Base-by-base conservation (phyloP, 2,797 vertebrate species). In the Anguilla megastoma region DNA sequence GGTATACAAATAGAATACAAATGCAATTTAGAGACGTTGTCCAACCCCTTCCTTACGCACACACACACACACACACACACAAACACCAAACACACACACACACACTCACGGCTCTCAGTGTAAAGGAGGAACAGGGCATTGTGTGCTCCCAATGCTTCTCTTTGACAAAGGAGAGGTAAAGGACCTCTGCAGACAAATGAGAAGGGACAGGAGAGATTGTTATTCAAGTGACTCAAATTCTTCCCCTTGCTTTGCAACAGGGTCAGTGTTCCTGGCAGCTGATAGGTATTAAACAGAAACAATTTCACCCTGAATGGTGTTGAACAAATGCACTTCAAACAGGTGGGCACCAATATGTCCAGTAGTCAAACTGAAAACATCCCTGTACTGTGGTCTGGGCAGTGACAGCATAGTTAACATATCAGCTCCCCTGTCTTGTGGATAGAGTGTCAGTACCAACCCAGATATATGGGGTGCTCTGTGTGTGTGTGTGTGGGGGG, bases 221-320 rank as follows among this genome's bases (percentile, higher is more conserved):
- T 80, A 48, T 80, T 80, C 76, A 80, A 80, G 76, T 80, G 76
- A 48, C 36, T 80, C 21, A 80, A 80, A 80, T 48, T 45, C 76
- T 36, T 14, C 76, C 18, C 76, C 14, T 24, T 3, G 10, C 36
- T 48, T 80, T 33, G 76, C 36, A 79, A 21, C 16, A 36, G 33
- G 14, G 76, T 45, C 36, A 4, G 33, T 21, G 76, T 80, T 80
- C 76, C 18, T 80, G 76, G 36, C 76, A 80, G 76, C 76, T 80
- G 41, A 45, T 16, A 24, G 41, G 76, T 21, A 80, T 80, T 80
- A 80, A 48, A 21, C 76, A 24, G 41, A 41, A 45, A 16, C 5
- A 48, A 80, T 36, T 80, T 80, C 33, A 48, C 6, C 41, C 76
- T 80, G 10, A 80, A 80, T 80, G 36, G 18, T 48, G 76, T 24